Evolutionary conservation across 2,888 invertebrate species (phyloP), one percentile per base, ranked within the genome.

Genomic region (Metellina segmentata): DNA sequence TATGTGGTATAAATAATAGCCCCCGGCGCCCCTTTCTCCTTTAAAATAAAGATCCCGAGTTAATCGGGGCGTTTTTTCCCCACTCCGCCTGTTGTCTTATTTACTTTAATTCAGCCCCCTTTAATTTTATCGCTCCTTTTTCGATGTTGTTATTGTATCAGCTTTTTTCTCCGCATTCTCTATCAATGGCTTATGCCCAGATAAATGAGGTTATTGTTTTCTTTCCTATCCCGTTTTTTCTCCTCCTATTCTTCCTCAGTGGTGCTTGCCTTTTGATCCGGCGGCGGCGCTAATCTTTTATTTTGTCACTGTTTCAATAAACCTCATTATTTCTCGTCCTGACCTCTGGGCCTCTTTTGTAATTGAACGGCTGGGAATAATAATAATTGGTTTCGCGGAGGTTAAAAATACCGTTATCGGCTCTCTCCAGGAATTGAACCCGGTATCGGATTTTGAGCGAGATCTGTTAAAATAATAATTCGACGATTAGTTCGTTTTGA

Each of bases 221-320:
- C 88, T 88, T 81, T 81, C 72, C 78, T 71, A 81, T 53, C 49
- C 48, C 49, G 72, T 48, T 34, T 74, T 74, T 74, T 11, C 61
- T 20, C 9, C 70, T 70, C 51, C 72, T 87, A 53, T 72, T 81
- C 70, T 53, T 75, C 77, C n/a, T n/a, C n/a, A n/a, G n/a, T n/a
- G 34, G 34, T 34, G 34, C 34, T 34, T 34, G 34, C 34, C 34
- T 34, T 34, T 34, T 34, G 34, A 34, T 34, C 34, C 87, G 52
- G 53, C 79, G 19, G 7, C 16, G 49, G 78, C 69, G 86, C 51
- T 88, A 88, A 88, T 88, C 74, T 69, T 88, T 81, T 88, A 81
- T 88, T 88, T 88, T 81, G 88, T 88, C 88, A 81, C 75, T 88
- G 88, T 88, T 81, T 88, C 81, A 53, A 88, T 81, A 81, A 81